A percentile compares a stretch with the other conserved stretches of the same genome.
phyloP scores from a whole-genome alignment of 2,797 vertebrate genomes.

The Melanogrammus aeglefinus region DNA sequence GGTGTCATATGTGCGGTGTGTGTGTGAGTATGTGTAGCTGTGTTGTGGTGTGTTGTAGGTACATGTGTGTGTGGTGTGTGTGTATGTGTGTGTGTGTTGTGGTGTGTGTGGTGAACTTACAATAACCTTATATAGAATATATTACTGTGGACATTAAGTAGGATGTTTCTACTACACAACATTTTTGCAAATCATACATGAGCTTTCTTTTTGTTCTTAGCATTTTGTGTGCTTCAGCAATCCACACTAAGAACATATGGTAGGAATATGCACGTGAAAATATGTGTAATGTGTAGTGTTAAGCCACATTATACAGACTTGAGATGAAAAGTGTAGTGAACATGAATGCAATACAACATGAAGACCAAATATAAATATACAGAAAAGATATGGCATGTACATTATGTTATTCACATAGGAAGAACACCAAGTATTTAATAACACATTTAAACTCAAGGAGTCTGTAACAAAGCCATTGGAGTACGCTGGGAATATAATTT shows the following conservation, averaged over 20 bases:
- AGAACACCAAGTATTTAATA: background rate
- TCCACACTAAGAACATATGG: constrained; percentile 66
- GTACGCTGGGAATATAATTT: background rate
- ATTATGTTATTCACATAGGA: background rate
- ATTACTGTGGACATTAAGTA: no score
- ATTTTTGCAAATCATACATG: constrained; percentile 8
- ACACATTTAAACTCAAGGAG: background rate
- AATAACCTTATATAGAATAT: background rate
- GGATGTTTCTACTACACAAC: constrained; percentile 24
- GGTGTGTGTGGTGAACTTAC: background rate
- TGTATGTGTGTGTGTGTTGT: no score
- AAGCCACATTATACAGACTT: constrained; percentile 19
- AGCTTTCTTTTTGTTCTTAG: constrained; percentile 8
- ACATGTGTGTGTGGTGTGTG: no score
- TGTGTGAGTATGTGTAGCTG: no score
- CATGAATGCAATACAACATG: constrained; percentile 36
- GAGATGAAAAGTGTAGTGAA: constrained; percentile 38
- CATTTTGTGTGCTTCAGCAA: constrained; percentile 7
- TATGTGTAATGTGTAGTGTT: constrained; percentile 41
- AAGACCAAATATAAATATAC: background rate
- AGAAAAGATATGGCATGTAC: background rate
- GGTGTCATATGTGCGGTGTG: no score
- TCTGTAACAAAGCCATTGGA: background rate
- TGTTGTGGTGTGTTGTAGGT: no score
- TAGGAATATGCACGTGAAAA: constrained; percentile 41